phyloP scores from a whole-genome alignment of 2,888 invertebrate species.

The Callyntrura sp. region DNA sequence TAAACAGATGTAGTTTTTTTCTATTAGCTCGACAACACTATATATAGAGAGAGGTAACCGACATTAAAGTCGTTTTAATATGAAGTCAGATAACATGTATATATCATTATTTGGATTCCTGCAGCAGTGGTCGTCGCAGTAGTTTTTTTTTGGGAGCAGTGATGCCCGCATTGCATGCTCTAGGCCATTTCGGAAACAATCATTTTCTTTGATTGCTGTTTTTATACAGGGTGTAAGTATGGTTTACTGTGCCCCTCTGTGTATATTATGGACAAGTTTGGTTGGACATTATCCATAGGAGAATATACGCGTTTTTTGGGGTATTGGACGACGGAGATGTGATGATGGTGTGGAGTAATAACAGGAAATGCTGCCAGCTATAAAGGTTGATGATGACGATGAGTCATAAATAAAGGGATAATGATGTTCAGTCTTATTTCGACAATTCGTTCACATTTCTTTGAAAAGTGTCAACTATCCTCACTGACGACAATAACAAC shows the following conservation, averaged over 20 bases:
- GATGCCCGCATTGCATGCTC: conserved; percentile 66
- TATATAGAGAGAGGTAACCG: background rate
- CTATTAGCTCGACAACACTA: background rate
- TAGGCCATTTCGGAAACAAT: conserved; percentile 65
- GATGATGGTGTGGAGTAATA: conserved; percentile 26
- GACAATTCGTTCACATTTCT: conserved; percentile 60
- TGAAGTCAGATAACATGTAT: too few relatives aligned
- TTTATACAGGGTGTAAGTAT: conserved; percentile 13
- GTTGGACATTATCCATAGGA: background rate
- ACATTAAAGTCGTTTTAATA: too few relatives aligned
- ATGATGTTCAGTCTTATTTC: conserved; percentile 56
- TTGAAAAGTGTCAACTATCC: conserved; percentile 68
- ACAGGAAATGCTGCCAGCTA: conserved; percentile 49
- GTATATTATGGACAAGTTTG: background rate
- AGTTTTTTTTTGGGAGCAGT: too few relatives aligned
- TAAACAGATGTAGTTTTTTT: background rate
- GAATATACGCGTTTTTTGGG: conserved; percentile 32
- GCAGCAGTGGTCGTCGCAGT: too few relatives aligned
- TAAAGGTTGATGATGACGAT: conserved; percentile 65
- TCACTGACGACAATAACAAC: conserved; percentile 47
- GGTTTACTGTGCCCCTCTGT: background rate
- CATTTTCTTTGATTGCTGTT: conserved; percentile 71
- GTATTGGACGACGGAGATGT: background rate
- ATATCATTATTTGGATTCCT: conserved; percentile 8
- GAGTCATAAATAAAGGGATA: conserved; percentile 76